Percentiles rank a stretch among this genome's conserved stretches.
phyloP scores from a whole-genome alignment of 2,888 invertebrate species.

The Xylocampa areola region DNA sequence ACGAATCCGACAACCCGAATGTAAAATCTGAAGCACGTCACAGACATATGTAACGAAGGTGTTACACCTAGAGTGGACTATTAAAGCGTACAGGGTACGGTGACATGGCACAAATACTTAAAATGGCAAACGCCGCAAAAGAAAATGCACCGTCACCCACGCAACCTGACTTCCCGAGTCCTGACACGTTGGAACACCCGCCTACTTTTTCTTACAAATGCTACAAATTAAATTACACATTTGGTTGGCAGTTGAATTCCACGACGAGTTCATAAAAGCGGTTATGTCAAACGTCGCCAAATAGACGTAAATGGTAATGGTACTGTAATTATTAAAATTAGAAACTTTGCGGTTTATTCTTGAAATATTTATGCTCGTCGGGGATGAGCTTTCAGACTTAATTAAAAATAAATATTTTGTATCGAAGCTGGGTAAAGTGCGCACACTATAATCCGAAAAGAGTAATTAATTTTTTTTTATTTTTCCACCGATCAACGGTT shows the following conservation, averaged over 20 bases:
- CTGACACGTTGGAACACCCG: slow-evolving; percentile 47
- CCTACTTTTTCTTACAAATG: slow-evolving; percentile 39
- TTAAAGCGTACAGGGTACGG: slow-evolving; percentile 70
- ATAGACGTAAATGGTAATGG: slow-evolving; percentile 57
- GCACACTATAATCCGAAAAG: slow-evolving; percentile 44
- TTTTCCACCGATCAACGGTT: slow-evolving; percentile 37
- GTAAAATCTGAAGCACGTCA: slow-evolving; percentile 76
- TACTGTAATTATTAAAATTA: slow-evolving; percentile 64
- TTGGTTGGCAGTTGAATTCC: slow-evolving; percentile 49
- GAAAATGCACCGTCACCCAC: slow-evolving; percentile 71
- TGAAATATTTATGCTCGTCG: slow-evolving; percentile 66
- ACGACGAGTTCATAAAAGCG: slow-evolving; percentile 56
- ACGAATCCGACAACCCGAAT: slow-evolving; percentile 72
- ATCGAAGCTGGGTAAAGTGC: slow-evolving; percentile 39
- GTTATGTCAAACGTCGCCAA: slow-evolving; percentile 60
- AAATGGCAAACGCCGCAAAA: slow-evolving; percentile 75
- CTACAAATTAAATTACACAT: slow-evolving; percentile 51
- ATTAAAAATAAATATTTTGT: slow-evolving; percentile 61
- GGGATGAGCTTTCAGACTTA: slow-evolving; percentile 61
- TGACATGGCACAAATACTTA: slow-evolving; percentile 76
- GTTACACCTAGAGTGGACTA: slow-evolving; percentile 64
- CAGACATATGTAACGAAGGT: slow-evolving; percentile 71
- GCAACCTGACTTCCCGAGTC: slow-evolving; percentile 62
- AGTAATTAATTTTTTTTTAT: slow-evolving; percentile 48
- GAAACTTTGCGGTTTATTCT: slow-evolving; percentile 59